Evolutionary conservation across 2,113 vertebrate species (phyloP).

Genomic region (Eptesicus fuscus): DNA sequence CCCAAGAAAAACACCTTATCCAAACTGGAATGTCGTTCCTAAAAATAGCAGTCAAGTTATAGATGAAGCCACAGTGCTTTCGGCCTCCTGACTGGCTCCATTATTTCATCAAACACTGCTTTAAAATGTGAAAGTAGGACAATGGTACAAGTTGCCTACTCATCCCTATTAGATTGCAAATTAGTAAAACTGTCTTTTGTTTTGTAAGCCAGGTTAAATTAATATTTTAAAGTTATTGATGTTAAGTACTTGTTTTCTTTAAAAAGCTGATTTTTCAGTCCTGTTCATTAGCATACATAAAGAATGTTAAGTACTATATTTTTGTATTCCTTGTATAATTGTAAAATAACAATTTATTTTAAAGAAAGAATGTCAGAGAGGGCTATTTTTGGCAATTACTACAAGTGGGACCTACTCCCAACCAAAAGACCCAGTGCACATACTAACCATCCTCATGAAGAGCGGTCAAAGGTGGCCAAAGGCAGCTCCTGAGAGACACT

Average conservation of each 20-base stretch:
- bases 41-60: background rate
- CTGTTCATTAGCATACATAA: background rate
- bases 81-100: background rate
- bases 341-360: background rate
- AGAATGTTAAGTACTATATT: background rate
- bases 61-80: background rate
- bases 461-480: background rate
- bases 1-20: background rate
- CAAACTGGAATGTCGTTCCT: background rate
- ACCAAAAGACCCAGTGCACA: background rate
- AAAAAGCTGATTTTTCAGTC: conserved; percentile 14
- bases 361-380: background rate
- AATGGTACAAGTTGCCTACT: background rate
- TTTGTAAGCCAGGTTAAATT: background rate
- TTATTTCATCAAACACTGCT: background rate
- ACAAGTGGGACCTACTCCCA: background rate
- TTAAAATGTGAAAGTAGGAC: background rate
- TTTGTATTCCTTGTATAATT: background rate
- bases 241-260: background rate
- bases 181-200: background rate
- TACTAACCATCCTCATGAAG: background rate
- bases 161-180: background rate
- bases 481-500: background rate
- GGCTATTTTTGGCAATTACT: background rate
- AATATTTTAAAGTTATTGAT: background rate